These are phyloP conservation scores for Corvus moneduloides DNA, from an alignment of 2,113 vertebrate genomes.

Conservation along the genomic window DNA sequence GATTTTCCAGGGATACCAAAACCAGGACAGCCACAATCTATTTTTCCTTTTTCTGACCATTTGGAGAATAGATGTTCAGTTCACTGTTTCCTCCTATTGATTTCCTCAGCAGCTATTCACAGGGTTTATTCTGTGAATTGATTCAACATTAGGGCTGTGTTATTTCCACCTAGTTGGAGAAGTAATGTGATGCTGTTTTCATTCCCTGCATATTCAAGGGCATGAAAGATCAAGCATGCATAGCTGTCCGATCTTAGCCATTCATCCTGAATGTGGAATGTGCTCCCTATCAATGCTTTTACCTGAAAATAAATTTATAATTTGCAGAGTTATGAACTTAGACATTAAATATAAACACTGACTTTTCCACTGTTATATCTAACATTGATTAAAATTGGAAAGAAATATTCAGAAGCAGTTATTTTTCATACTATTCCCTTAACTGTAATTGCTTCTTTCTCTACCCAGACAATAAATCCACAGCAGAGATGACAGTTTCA, in stretches of 20 bases:
- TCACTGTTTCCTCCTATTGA: slow-evolving; percentile 12
- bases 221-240: not conserved
- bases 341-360: not conserved
- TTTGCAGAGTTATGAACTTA: not conserved
- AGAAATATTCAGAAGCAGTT: not conserved
- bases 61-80: not conserved
- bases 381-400: not conserved
- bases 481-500: not conserved
- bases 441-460: not conserved
- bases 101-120: slow-evolving; percentile 1
- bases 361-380: not conserved
- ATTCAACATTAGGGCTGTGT: not conserved
- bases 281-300: not conserved
- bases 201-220: slow-evolving; percentile 5
- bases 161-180: not conserved
- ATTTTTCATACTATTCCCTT: not conserved
- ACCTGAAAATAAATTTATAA: not conserved
- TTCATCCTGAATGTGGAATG: not conserved
- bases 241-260: not conserved
- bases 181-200: slow-evolving; percentile 1
- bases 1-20: not conserved
- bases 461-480: not conserved
- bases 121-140: slow-evolving; percentile 22
- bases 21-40: not conserved
- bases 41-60: not conserved